These are phyloP conservation scores for Eulemur albifrons DNA, from an alignment of 2,797 vertebrate species.

Conservation along the genomic window DNA sequence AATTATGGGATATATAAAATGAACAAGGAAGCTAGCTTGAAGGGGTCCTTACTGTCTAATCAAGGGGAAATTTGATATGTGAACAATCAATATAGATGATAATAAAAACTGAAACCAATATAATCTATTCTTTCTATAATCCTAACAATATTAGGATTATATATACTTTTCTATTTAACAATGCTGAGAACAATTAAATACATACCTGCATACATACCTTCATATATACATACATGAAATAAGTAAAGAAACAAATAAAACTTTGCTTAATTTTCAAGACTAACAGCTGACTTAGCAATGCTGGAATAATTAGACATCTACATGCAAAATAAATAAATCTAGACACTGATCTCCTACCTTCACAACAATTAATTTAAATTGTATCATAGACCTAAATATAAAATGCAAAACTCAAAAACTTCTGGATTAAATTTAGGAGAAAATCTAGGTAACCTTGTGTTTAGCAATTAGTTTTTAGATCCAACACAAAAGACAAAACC, in stretches of 20 bases:
- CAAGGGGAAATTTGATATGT: background rate
- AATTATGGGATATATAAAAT: background rate
- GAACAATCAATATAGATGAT: background rate
- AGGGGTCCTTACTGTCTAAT: background rate
- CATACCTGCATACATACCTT: background rate
- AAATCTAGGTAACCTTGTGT: background rate
- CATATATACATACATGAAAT: background rate
- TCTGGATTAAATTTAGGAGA: background rate
- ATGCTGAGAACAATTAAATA: background rate
- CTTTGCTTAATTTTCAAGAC: background rate
- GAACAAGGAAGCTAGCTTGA: background rate
- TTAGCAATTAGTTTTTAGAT: background rate
- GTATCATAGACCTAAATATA: background rate
- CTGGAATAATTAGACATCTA: too few species aligned
- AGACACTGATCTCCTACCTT: background rate
- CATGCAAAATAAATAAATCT: background rate
- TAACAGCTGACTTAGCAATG: background rate
- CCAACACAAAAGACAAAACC: background rate
- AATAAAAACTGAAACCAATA: background rate
- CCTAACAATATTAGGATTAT: background rate
- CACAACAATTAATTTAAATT: background rate
- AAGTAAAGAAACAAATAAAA: background rate
- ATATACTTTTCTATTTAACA: background rate
- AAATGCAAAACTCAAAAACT: background rate
- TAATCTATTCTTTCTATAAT: background rate